Evolutionary conservation across 2,888 invertebrate species (phyloP), one percentile per base, ranked within the genome.

Genomic region (Sipunculus nudus): DNA sequence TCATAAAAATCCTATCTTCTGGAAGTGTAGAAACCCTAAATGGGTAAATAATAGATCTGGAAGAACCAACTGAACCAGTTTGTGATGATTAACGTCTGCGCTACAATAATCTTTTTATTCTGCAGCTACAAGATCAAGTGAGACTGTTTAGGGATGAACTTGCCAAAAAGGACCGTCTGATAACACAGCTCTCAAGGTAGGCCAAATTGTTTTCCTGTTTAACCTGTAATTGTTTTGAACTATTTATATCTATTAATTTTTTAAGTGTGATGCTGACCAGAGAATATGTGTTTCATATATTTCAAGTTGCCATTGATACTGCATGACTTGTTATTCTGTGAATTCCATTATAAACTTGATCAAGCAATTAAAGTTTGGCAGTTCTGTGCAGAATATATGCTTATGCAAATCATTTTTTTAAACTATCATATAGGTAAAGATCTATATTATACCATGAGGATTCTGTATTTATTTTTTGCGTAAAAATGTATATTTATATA

Each of bases 121-220:
- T 62, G 4, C 53, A 79, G 78, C 52, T 81, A 23, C 77, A 80
- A 63, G 83, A 83, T 54, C 83, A 83, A 60, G 49, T 81, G 21
- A 76, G 68, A 59, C 43, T 71, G n/a, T 74, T 75, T 50, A 77
- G 72, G 68, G 80, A 78, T 40, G 83, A 83, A 61, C 56, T 82
- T 25, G 75, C 72, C 43, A 81, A 78, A 61, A 82, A 80, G 70
- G 83, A 83, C 69, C 63, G 72, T 19, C 68, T 83, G 16, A 81
- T 83, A 54, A 75, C 78, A 48, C 79, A 82, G 54, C 59, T 82
- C 46, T 73, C 78, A 35, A 78, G 76, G 78, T 79, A 67, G 62
- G 47, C 32, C 5, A 28, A 3, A 38, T 29, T 40, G 4, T 39
- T 25, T 39, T n/a, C 25, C 28, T 2, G 10, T 45, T 32, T 26